phyloP scores from a whole-genome alignment of 2,888 invertebrate species.

The Limnephilus lunatus region DNA sequence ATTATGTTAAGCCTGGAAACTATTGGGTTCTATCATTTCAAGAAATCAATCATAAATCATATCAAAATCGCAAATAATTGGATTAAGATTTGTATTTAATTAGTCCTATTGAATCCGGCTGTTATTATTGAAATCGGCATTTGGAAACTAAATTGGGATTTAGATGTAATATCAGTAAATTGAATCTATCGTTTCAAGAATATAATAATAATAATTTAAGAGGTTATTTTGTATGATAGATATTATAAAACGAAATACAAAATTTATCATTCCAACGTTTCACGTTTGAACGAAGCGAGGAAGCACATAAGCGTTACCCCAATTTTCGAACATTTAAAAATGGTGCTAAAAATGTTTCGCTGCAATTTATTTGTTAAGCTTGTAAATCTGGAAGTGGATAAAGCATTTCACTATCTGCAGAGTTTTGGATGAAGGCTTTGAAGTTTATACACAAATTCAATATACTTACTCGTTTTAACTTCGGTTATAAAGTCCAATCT shows the following conservation, averaged over 20 bases:
- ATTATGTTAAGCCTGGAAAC: not conserved
- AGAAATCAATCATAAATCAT: not conserved
- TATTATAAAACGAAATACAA: not conserved
- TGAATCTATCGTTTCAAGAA: not conserved
- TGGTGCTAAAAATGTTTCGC: not conserved
- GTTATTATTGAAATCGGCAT: not conserved
- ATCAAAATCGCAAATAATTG: not conserved
- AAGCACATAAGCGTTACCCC: not conserved
- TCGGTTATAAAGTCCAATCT: not conserved
- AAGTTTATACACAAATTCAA: constrained; percentile 20
- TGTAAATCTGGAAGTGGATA: not conserved
- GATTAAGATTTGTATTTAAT: not conserved
- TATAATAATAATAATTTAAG: not conserved
- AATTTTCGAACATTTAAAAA: not conserved
- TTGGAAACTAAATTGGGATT: not conserved
- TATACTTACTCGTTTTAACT: not conserved
- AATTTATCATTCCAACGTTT: not conserved
- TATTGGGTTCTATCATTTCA: not conserved
- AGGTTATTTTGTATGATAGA: not conserved
- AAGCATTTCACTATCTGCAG: constrained; percentile 16
- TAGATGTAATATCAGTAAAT: not conserved
- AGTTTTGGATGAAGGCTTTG: constrained; percentile 7
- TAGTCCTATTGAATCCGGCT: not conserved
- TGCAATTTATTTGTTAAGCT: not conserved
- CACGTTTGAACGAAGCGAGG: not conserved